Percentiles rank a stretch among this genome's conserved stretches.
phyloP scores from a whole-genome alignment of 2,797 vertebrate genomes.

The Mormyrops boulengeri region DNA sequence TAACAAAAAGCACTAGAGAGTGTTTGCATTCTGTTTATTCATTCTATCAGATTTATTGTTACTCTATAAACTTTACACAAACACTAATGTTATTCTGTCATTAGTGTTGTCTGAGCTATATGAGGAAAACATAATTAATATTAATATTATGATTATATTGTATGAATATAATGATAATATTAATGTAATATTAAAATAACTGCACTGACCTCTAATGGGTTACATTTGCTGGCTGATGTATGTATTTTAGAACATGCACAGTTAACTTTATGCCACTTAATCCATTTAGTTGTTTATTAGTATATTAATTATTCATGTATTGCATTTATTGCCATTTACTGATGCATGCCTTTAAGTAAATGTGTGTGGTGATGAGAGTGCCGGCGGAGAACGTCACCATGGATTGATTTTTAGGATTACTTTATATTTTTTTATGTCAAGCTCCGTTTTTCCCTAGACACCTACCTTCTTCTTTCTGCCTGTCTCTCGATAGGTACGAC shows the following conservation, averaged over 20 bases:
- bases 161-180: background rate
- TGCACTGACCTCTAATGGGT: slow-evolving; percentile 50
- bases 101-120: background rate
- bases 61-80: slow-evolving; percentile 34
- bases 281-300: background rate
- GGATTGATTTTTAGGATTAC: slow-evolving; percentile 7
- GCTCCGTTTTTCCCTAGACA: slow-evolving; percentile 59
- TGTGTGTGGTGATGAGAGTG: slow-evolving; percentile 57
- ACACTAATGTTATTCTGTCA: slow-evolving; percentile 24
- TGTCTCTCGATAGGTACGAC: slow-evolving; percentile 76
- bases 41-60: slow-evolving; percentile 36
- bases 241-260: slow-evolving; percentile 42
- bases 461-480: slow-evolving; percentile 71
- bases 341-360: slow-evolving; percentile 57
- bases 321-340: background rate
- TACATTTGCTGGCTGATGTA: slow-evolving; percentile 48
- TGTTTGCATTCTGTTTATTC: slow-evolving; percentile 21
- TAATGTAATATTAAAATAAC: background rate
- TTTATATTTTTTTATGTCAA: slow-evolving; percentile 43
- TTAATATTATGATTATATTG: slow-evolving; percentile 6
- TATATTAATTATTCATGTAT: slow-evolving; percentile 10
- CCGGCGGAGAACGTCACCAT: slow-evolving; percentile 53
- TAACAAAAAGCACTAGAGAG: background rate
- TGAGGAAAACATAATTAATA: background rate
- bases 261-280: slow-evolving; percentile 21